Percentiles rank a stretch among this genome's conserved stretches.
Conservation (phyloP, 2,797 vertebrate species). For the Semotilus atromaculatus region DNA sequence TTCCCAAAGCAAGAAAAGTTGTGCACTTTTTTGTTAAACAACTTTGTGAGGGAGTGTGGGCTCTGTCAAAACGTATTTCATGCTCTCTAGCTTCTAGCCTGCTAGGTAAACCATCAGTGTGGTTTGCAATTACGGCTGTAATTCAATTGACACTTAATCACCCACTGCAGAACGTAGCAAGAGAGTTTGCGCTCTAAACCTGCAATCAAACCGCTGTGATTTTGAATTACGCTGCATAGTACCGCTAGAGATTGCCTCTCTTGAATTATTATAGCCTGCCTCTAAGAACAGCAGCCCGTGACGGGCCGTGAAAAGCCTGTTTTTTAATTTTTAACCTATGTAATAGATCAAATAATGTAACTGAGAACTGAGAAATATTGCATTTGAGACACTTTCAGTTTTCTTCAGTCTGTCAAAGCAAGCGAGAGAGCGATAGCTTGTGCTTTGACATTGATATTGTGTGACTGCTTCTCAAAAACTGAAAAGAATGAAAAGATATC, state of each 20-base stretch:
- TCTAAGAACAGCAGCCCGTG: not conserved
- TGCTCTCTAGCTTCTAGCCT: conserved; percentile 18
- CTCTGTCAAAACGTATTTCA: conserved; percentile 32
- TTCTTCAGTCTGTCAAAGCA: not conserved
- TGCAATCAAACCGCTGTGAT: conserved; percentile 15
- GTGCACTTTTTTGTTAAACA: conserved; percentile 9
- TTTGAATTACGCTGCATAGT: conserved; percentile 36
- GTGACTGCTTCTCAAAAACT: not conserved
- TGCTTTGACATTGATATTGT: conserved; percentile 23
- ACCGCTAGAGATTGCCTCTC: not conserved
- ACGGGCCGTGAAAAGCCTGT: conserved; percentile 1
- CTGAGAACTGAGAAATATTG: conserved; percentile 19
- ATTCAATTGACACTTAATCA: conserved; percentile 46
- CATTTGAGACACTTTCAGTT: conserved; percentile 14
- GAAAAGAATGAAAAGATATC: conserved; percentile 28
- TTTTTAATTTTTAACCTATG: conserved; percentile 26
- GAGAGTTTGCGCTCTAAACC: conserved; percentile 32
- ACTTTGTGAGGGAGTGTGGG: conserved; percentile 7
- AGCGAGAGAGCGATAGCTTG: conserved; percentile 14
- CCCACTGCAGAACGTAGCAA: conserved; percentile 26
- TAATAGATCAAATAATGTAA: conserved; percentile 18
- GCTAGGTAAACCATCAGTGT: conserved; percentile 24
- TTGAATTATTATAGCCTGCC: conserved; percentile 18
- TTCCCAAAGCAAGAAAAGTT: conserved; percentile 8
- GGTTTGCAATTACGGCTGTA: conserved; percentile 36